Percentiles rank a stretch among this genome's conserved stretches.
Conservation (phyloP, 2,797 vertebrate genomes). For the Sebastes minor region DNA sequence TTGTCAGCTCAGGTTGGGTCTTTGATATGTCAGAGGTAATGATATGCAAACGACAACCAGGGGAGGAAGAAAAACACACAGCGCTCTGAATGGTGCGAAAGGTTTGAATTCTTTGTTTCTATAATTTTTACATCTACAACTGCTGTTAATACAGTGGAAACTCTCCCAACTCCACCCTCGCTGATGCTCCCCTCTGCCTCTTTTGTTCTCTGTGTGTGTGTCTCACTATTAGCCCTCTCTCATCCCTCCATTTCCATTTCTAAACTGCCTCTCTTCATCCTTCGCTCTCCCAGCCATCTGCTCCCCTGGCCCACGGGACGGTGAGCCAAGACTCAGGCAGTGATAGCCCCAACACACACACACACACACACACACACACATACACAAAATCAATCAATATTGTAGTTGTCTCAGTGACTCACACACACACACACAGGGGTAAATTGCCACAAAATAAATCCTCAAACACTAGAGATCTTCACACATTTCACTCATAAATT, state of each 20-base stretch:
- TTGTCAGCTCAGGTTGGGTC: conserved; percentile 70
- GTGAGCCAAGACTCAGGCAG: conserved; percentile 70
- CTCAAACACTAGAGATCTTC: not conserved
- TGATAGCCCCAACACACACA: conserved; percentile 43
- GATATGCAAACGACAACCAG: conserved; percentile 63
- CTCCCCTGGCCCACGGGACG: conserved; percentile 84
- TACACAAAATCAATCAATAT: conserved; percentile 69
- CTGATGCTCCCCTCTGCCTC: conserved; percentile 50
- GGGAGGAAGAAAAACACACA: not conserved
- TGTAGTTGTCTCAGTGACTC: conserved; percentile 53
- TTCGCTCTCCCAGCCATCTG: conserved; percentile 82
- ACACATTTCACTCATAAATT: conserved; percentile 13
- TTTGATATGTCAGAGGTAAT: conserved; percentile 73
- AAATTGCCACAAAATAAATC: conserved; percentile 43
- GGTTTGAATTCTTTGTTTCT: conserved; percentile 32
- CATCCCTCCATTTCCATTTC: conserved; percentile 82
- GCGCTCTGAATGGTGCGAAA: conserved; percentile 1
- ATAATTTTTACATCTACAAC: conserved; percentile 12
- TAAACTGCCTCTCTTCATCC: conserved; percentile 80
- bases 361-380: conserved; percentile 19
- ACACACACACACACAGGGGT: conserved; percentile 14
- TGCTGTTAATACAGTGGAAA: conserved; percentile 30
- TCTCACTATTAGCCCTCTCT: conserved; percentile 73
- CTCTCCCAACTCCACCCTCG: conserved; percentile 59
- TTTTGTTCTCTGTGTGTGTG: conserved; percentile 74